Evolutionary conservation across 2,797 vertebrate species (phyloP).

Genomic region (Phrynocephalus vlangalii): DNA sequence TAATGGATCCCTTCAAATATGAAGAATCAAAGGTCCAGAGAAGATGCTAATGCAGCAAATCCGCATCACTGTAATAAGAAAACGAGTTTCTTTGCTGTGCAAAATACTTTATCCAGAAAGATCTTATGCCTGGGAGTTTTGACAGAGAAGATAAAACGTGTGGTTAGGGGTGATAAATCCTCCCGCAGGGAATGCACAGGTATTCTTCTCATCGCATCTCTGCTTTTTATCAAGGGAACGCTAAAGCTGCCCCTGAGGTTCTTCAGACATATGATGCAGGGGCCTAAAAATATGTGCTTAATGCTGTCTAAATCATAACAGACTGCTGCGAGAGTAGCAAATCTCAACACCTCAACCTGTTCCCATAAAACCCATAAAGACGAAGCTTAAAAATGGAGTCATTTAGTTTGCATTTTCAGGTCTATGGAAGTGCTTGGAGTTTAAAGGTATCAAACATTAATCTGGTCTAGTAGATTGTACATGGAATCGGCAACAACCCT

Average conservation of each 20-base stretch:
- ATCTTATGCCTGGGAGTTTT: constrained; percentile 50
- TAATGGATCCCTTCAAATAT: constrained; percentile 24
- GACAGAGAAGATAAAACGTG: constrained; percentile 66
- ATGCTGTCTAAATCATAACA: constrained; percentile 70
- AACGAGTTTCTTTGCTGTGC: constrained; percentile 44
- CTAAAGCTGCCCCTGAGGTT: constrained; percentile 66
- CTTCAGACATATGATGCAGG: constrained; percentile 64
- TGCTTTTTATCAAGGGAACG: constrained; percentile 68
- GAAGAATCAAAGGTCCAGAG: neutral
- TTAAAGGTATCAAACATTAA: constrained; percentile 52
- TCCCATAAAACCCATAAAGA: constrained; percentile 34
- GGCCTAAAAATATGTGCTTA: constrained; percentile 63
- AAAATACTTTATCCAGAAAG: constrained; percentile 52
- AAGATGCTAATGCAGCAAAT: constrained; percentile 22
- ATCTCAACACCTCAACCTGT: constrained; percentile 56
- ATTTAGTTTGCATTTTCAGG: constrained; percentile 60
- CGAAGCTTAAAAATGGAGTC: constrained; percentile 44
- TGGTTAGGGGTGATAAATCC: constrained; percentile 66
- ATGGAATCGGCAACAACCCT: neutral
- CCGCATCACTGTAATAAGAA: constrained; percentile 46
- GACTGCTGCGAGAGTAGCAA: constrained; percentile 58
- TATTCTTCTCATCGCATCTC: constrained; percentile 62
- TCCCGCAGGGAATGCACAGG: constrained; percentile 27
- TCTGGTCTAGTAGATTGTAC: constrained; percentile 35
- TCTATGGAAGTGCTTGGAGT: constrained; percentile 47